Evolutionary conservation across 2,113 vertebrate genomes (phyloP), one percentile per base, ranked within the genome.

Genomic region (Garra rufa): DNA sequence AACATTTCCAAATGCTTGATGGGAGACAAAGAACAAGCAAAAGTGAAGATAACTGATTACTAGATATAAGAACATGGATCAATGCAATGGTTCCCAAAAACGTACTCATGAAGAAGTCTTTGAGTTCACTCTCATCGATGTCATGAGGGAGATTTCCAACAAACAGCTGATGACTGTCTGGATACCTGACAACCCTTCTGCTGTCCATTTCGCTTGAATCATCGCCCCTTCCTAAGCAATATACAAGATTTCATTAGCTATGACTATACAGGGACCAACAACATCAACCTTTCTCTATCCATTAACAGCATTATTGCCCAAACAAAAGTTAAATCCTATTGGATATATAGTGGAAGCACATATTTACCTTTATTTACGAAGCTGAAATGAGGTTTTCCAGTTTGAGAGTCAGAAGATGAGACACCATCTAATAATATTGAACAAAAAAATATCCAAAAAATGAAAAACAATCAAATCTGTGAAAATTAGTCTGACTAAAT

Each of bases 81-180:
- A 70, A n/a, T 38, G 2, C 13, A 50, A 6, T 34, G 24, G 43
- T 10, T 52, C 26, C 6, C 14, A 17, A 34, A 57, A 24, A n/a
- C 61, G 44, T 73, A 85, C 87, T 86, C 87, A 88, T 88, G 65
- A 99, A 99, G 87, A 99, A 99, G 82, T 99, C 98, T 89, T 98
- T 99, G 3, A 99, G 96, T 41, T 99, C 97, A 0, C 89, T 93
- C 88, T 97, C 98, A 93, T 99, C 98, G 88, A 99, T 97, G 57
- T 99, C 97, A 0, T 99, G 98, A 1, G 98, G 98, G 83, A 99
- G 96, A 79, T 99, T 99, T 3, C 98, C 98, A 70, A 99, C 98
- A 48, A 99, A 99, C 63, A 99, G 96, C 90, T 99, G 98, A 90
- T 98, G 97, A 91, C 96, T 98, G 90, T 99, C 98, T 0, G 97